Evolutionary conservation across 2,888 invertebrate species (phyloP).

Genomic region (Odontocerum albicorne): DNA sequence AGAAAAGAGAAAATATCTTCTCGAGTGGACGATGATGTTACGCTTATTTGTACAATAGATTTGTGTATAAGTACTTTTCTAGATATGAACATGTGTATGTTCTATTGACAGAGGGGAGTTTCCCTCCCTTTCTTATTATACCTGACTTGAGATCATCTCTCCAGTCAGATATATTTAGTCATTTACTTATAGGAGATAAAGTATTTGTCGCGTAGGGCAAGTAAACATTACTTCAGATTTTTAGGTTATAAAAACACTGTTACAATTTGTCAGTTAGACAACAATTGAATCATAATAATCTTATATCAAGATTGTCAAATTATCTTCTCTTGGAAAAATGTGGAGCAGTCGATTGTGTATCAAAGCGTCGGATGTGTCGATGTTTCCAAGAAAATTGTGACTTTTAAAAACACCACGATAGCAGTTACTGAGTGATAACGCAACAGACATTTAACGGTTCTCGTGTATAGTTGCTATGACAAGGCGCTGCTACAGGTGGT

Average conservation of each 20-base stretch:
- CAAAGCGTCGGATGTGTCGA: neutral
- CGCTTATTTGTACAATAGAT: constrained; percentile 35
- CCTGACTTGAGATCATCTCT: constrained; percentile 23
- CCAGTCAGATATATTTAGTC: constrained; percentile 9
- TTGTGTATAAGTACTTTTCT: constrained; percentile 35
- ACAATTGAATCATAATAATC: constrained; percentile 6
- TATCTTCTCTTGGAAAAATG: constrained; percentile 12
- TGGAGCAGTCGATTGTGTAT: neutral
- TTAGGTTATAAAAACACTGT: constrained; percentile 9
- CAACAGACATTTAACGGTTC: constrained; percentile 10
- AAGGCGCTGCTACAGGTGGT: too few species aligned
- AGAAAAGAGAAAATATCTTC: neutral
- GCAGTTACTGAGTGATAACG: neutral
- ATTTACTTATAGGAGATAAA: constrained; percentile 14
- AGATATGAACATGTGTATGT: constrained; percentile 12
- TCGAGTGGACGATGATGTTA: constrained; percentile 25
- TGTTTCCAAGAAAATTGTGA: constrained; percentile 1
- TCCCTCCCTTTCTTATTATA: constrained; percentile 2
- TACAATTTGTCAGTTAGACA: constrained; percentile 12
- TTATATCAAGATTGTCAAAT: constrained; percentile 11
- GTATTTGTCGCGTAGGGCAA: constrained; percentile 18
- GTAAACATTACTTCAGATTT: constrained; percentile 12
- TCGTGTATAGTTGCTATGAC: neutral
- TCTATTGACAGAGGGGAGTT: constrained; percentile 3
- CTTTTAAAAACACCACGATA: neutral